Evolutionary conservation across 2,797 vertebrate species (phyloP).

Genomic region (Leuciscus waleckii): DNA sequence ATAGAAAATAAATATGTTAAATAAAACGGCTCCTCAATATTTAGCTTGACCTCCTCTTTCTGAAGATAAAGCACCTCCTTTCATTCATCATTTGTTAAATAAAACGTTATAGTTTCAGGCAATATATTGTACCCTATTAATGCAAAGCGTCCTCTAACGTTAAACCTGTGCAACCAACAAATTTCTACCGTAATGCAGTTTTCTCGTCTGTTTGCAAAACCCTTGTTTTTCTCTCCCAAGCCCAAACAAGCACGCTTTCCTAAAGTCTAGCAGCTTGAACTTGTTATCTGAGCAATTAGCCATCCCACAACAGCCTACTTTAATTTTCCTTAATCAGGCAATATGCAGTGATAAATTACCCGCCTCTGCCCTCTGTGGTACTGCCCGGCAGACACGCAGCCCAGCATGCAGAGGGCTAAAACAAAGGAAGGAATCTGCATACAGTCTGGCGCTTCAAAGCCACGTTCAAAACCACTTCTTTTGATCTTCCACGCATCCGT

Average conservation of each 20-base stretch:
- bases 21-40: background rate
- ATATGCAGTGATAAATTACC: constrained; percentile 79
- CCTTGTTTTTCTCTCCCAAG: constrained; percentile 69
- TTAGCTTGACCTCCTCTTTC: background rate
- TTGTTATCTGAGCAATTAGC: constrained; percentile 80
- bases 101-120: background rate
- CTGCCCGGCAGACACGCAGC: constrained; percentile 60
- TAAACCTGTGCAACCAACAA: background rate
- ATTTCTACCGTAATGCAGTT: constrained; percentile 50
- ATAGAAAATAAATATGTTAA: background rate
- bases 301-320: constrained; percentile 73
- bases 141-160: background rate
- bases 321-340: constrained; percentile 79
- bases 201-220: constrained; percentile 61
- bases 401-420: constrained; percentile 45
- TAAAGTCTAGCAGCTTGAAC: constrained; percentile 74
- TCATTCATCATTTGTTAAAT: background rate
- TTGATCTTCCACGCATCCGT: constrained; percentile 59
- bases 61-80: background rate
- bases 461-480: constrained; percentile 57
- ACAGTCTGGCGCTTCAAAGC: constrained; percentile 67
- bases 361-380: constrained; percentile 70
- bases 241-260: constrained; percentile 70
- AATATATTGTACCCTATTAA: background rate
- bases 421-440: constrained; percentile 61